Evolutionary conservation across 1,140 invertebrate genomes (phyloP), one percentile per base, ranked within the genome.

Genomic region (Elysia chlorotica): DNA sequence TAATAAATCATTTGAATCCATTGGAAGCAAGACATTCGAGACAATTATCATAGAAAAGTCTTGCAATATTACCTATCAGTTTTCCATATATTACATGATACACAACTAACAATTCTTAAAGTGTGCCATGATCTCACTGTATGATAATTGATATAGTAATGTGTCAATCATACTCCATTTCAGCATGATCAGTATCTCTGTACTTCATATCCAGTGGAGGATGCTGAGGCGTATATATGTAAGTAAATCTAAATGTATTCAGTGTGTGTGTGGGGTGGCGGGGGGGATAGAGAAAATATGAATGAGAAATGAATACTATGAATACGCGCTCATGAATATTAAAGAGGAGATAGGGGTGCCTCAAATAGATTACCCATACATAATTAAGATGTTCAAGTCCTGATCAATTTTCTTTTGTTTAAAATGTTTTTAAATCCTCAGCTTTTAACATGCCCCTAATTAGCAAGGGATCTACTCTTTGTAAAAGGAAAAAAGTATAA

Each of bases 121-220:
- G n/a, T n/a, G n/a, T n/a, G n/a, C n/a, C n/a, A n/a, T n/a, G n/a
- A n/a, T n/a, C n/a, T n/a, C n/a, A n/a, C n/a, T n/a, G n/a, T n/a
- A n/a, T n/a, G n/a, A n/a, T n/a, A n/a, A n/a, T n/a, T n/a, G n/a
- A n/a, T n/a, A n/a, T n/a, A n/a, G n/a, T n/a, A n/a, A n/a, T n/a
- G n/a, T n/a, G n/a, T n/a, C n/a, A n/a, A n/a, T n/a, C n/a, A n/a
- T 65, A 21, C 14, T 30, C 19, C 25, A 21, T 70, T 76, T 37
- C 66, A 73, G 75, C 70, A 57, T 73, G 66, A 70, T 65, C 30
- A 48, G 23, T 71, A 75, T 67, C 14, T 71, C 14, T 75, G 74
- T 37, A 36, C 68, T 30, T 35, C 57, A 25, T 75, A 75, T 37
- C 36, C 33, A 37, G 62, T 71, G 23, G 19, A 37, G 30, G 41